Evolutionary conservation across 2,113 vertebrate genomes (phyloP), one percentile per base, ranked within the genome.

Genomic region (Malurus melanocephalus): DNA sequence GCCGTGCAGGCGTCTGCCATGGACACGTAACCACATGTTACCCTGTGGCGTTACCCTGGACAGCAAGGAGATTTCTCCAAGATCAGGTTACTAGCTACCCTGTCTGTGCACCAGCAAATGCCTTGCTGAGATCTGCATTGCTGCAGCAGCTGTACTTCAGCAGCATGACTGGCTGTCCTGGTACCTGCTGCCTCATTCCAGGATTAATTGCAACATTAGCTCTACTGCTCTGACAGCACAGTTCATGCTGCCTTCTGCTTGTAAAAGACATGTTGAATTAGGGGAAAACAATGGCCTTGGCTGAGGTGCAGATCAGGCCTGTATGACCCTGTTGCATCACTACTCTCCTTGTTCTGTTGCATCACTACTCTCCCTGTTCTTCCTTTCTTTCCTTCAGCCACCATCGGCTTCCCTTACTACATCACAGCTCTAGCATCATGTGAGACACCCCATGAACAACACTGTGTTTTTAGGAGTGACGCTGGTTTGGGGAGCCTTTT

Each of bases 401-500:
- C 38, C 23, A 7, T 68, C 11, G 0, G 35, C 23, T 60, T 53
- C n/a, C 24, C 13, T 33, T 20, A 12, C 28, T 57, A 57, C 21
- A 24, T 71, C 22, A 30, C 23, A 22, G 8, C 3, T 2, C 16
- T 28, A 24, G 23, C 3, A 0, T 7, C 3, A 26, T 11, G n/a
- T 22, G 7, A 81, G 57, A 26, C 40, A 35, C n/a, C 17, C 2
- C 21, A 3, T 75, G 10, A 3, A 13, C 3, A 3, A 1, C 0
- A 0, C n/a, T 7, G n/a, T 7, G 1, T 6, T 42, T 84, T 93
- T 52, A 23, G 43, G 49, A 81, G 32, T 24, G 14, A 30, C 9
- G 2, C 11, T 76, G 46, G 3, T 13, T 81, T 92, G 14, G 32
- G 49, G 56, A 91, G 32, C 16, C 11, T 75, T 65, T 62, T 68